These are phyloP conservation scores for Bombylius discolor DNA, from an alignment of 2,888 invertebrate species.

Conservation along the genomic window DNA sequence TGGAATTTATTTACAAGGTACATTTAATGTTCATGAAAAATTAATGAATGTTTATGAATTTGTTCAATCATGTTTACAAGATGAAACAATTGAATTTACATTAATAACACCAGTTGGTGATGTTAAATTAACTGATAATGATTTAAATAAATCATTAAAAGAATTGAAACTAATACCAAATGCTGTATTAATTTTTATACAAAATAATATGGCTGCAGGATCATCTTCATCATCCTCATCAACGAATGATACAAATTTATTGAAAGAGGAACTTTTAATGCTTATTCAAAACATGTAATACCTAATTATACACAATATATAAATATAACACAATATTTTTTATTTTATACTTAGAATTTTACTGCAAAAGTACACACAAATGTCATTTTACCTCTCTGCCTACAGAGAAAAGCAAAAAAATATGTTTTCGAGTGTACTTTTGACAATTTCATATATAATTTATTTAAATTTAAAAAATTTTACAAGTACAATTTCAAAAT, in stretches of 20 bases:
- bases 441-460: no score
- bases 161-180: constrained; percentile 61
- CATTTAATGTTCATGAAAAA: constrained; percentile 75
- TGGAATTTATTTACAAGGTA: constrained; percentile 72
- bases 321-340: no score
- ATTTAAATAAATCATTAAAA: constrained; percentile 57
- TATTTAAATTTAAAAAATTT: no score
- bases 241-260: constrained; percentile 34
- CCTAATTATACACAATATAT: no score
- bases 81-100: constrained; percentile 53
- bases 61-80: constrained; percentile 61
- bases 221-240: constrained; percentile 36
- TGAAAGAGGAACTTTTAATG: constrained; percentile 67
- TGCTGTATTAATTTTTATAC: constrained; percentile 62
- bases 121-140: constrained; percentile 49
- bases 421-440: no score
- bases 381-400: no score
- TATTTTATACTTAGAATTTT: no score
- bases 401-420: no score
- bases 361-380: no score
- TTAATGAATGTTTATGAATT: constrained; percentile 62
- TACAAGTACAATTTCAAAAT: no score
- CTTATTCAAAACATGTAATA: constrained; percentile 42
- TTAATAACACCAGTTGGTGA: constrained; percentile 47
- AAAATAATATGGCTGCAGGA: constrained; percentile 41